Evolutionary conservation across 2,888 invertebrate genomes (phyloP).

Genomic region (Oxyteleia sp.): DNA sequence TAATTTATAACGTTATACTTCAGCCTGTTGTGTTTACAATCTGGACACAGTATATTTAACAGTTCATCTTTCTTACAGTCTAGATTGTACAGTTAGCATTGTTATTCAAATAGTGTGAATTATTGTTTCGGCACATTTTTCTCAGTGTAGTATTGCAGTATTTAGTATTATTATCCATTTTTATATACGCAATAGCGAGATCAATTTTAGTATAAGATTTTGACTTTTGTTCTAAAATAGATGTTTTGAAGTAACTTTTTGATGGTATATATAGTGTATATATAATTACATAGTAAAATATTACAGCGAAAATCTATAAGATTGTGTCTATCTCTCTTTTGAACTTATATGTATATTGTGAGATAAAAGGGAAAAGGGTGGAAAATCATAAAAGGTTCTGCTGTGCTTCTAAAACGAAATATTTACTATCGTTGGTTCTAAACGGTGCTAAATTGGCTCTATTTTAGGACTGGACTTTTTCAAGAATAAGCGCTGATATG

Average conservation of each 20-base stretch:
- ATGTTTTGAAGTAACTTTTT: slow-evolving; percentile 1
- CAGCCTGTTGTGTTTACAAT: no score
- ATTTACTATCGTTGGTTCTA: slow-evolving; percentile 33
- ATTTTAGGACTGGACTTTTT: slow-evolving; percentile 51
- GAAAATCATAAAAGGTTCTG: slow-evolving; percentile 9
- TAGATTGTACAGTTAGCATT: no score
- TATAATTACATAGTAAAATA: slow-evolving; percentile 12
- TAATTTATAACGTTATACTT: no score
- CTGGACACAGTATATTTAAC: no score
- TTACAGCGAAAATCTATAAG: not conserved
- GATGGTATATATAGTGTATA: slow-evolving; percentile 38
- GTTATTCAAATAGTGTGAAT: no score
- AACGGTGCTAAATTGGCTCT: slow-evolving; percentile 32
- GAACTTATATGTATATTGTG: slow-evolving; percentile 8
- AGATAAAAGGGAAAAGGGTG: not conserved
- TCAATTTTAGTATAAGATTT: not conserved
- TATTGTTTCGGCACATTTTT: no score
- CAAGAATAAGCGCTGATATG: slow-evolving; percentile 8
- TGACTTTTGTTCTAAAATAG: slow-evolving; percentile 4
- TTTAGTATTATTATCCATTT: slow-evolving; percentile 12
- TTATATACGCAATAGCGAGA: not conserved
- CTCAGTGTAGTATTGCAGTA: not conserved
- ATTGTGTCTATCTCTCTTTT: not conserved
- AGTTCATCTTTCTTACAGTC: no score
- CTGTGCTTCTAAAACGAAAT: slow-evolving; percentile 13